phyloP scores from a whole-genome alignment of 2,113 vertebrate species.

The Chauna torquata region DNA sequence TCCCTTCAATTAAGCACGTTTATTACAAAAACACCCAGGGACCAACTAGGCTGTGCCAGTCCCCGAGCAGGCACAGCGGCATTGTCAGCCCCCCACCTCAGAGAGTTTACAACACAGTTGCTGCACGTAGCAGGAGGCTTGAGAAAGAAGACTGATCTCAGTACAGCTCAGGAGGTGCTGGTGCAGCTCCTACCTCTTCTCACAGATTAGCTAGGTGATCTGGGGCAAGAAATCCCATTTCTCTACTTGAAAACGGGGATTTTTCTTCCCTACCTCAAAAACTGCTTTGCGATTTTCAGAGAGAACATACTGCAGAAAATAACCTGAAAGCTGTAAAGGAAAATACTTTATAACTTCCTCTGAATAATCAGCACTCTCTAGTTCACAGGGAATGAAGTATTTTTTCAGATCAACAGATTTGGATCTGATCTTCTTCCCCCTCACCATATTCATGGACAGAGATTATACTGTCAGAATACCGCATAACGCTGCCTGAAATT shows the following conservation, averaged over 20 bases:
- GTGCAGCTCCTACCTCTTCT: background rate
- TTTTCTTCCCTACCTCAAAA: background rate
- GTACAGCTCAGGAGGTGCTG: background rate
- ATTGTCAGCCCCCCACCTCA: background rate
- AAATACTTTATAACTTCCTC: background rate
- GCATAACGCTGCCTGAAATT: background rate
- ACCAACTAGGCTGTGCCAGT: background rate
- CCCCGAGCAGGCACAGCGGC: background rate
- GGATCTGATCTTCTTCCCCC: background rate
- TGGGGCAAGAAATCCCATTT: background rate
- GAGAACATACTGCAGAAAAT: slow-evolving; percentile 11
- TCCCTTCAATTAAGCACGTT: background rate
- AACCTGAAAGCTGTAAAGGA: background rate
- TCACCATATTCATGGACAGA: background rate
- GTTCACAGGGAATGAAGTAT: background rate
- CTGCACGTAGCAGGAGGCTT: background rate
- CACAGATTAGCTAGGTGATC: background rate
- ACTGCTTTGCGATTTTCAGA: background rate
- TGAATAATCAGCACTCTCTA: background rate
- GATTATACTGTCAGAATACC: background rate
- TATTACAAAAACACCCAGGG: background rate
- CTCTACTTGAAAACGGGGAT: background rate
- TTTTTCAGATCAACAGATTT: background rate
- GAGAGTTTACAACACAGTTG: background rate
- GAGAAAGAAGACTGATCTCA: background rate